phyloP scores from a whole-genome alignment of 1,140 invertebrate genomes.

The Macrocentrus cingulum region DNA sequence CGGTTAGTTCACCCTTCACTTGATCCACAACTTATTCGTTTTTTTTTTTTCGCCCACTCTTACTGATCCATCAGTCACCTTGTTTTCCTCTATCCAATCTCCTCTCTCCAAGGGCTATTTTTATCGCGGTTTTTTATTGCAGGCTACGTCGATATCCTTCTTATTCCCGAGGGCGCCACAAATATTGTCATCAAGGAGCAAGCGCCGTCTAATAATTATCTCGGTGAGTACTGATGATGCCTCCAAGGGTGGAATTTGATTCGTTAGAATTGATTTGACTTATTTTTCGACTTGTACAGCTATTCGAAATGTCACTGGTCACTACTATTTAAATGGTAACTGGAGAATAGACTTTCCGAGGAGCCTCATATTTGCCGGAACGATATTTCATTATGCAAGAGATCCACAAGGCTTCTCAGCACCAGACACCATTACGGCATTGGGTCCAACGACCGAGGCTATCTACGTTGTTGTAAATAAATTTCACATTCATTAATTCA shows the following conservation, averaged over 20 bases:
- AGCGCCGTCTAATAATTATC: conserved; percentile 85
- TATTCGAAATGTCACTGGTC: conserved; percentile 76
- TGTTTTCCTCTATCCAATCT: conserved; percentile 10
- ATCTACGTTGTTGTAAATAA: conserved; percentile 81
- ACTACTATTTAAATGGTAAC: conserved; percentile 92
- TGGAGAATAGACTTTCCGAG: conserved; percentile 89
- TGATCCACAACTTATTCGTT: not conserved
- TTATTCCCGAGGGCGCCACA: conserved; percentile 92
- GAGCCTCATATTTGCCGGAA: conserved; percentile 76
- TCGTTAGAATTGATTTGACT: too few species aligned
- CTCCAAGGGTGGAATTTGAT: too few species aligned
- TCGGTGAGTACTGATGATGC: conserved; percentile 68
- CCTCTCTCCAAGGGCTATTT: too few species aligned
- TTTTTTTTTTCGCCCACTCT: not conserved
- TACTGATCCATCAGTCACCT: not conserved
- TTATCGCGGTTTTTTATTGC: conserved; percentile 32
- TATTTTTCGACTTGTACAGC: conserved; percentile 62
- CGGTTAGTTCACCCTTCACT: conserved; percentile 59
- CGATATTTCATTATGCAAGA: conserved; percentile 84
- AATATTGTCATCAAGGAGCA: conserved; percentile 85
- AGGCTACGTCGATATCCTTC: conserved; percentile 92
- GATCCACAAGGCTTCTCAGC: conserved; percentile 77
- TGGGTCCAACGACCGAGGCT: conserved; percentile 85
- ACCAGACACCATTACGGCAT: conserved; percentile 77
- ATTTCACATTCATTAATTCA: not conserved